These are phyloP conservation scores for Lasioglossum zephyrum DNA, from an alignment of 2,888 invertebrate species.

Conservation along the genomic window DNA sequence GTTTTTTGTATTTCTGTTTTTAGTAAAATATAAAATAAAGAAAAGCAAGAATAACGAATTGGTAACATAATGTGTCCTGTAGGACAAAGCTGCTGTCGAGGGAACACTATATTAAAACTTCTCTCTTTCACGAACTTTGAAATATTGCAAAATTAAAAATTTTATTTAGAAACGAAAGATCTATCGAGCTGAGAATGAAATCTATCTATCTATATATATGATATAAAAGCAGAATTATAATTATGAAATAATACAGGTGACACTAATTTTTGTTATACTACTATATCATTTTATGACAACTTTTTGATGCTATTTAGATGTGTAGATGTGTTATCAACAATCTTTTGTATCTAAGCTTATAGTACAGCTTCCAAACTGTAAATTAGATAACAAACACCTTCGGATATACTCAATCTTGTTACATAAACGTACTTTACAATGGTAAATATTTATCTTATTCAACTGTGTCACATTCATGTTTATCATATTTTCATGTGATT, in stretches of 20 bases:
- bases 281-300: conserved; percentile 41
- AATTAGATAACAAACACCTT: conserved; percentile 54
- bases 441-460: conserved; percentile 51
- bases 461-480: conserved; percentile 53
- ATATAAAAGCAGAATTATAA: conserved; percentile 34
- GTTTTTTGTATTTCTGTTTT: not conserved
- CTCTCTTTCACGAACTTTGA: conserved; percentile 12
- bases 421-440: conserved; percentile 56
- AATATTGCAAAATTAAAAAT: conserved; percentile 22
- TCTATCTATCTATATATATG: conserved; percentile 3
- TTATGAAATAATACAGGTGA: conserved; percentile 39
- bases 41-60: not conserved
- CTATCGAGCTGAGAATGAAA: conserved; percentile 18
- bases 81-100: not conserved
- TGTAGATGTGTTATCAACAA: conserved; percentile 45
- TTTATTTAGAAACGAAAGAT: conserved; percentile 29
- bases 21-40: not conserved
- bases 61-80: not conserved
- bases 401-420: conserved; percentile 41
- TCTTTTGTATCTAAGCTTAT: conserved; percentile 51
- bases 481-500: conserved; percentile 55
- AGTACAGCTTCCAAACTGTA: conserved; percentile 58
- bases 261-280: conserved; percentile 39
- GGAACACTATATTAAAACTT: conserved; percentile 16
- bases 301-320: conserved; percentile 39